Evolutionary conservation across 2,113 vertebrate genomes (phyloP).

Genomic region (Fregetta grallaria): DNA sequence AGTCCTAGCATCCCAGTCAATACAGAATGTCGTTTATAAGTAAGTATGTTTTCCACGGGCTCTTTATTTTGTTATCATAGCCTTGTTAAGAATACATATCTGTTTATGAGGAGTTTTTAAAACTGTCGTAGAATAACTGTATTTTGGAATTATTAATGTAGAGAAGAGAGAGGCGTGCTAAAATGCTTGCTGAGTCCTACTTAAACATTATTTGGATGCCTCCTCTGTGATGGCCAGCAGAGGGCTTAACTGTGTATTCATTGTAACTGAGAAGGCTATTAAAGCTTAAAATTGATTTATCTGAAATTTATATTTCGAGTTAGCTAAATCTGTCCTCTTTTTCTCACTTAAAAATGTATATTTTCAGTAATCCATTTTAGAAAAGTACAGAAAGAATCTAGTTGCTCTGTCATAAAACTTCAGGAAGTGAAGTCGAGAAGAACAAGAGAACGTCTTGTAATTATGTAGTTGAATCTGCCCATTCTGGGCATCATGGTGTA

Average conservation of each 20-base stretch:
- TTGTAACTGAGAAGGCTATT: not conserved
- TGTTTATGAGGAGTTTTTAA: not conserved
- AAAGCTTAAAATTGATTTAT: not conserved
- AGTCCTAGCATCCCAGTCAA: conserved; percentile 92
- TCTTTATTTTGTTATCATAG: not conserved
- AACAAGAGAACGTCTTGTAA: not conserved
- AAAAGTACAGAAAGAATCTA: not conserved
- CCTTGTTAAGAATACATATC: not conserved
- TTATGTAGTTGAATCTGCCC: not conserved
- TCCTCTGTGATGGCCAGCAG: not conserved
- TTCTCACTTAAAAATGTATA: not conserved
- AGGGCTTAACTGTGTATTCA: not conserved
- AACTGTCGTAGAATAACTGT: not conserved
- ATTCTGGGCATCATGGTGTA: not conserved
- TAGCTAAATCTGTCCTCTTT: not conserved
- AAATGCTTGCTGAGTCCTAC: not conserved
- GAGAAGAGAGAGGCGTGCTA: not conserved
- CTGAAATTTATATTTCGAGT: not conserved
- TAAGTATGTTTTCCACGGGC: conserved; percentile 65
- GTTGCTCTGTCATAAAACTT: not conserved
- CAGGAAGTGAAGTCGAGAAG: not conserved
- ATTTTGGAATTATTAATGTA: not conserved
- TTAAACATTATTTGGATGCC: not conserved
- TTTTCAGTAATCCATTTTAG: not conserved
- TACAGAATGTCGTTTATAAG: conserved; percentile 95